Evolutionary conservation across 2,888 invertebrate species (phyloP), one percentile per base, ranked within the genome.

Genomic region (Cybosia mesomella): DNA sequence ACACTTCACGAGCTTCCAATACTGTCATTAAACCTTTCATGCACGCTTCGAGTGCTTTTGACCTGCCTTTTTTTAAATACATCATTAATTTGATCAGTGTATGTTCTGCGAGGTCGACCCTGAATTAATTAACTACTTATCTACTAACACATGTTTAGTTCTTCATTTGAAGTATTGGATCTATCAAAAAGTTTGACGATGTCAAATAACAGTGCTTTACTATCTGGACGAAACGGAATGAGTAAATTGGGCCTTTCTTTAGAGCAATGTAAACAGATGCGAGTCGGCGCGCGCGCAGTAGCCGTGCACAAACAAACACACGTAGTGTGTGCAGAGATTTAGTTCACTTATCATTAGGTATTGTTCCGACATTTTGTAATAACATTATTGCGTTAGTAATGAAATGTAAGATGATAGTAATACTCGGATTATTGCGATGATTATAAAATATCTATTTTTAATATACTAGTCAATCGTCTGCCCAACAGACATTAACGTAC

Each of bases 301-400:
- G 72, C 72, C 54, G 61, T 53, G 55, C 60, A 67, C 62, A 72
- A 67, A 75, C 70, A 74, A 66, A 74, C 72, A 68, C 28, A 58
- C 32, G 18, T 21, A 34, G 53, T 68, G 65, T 70, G 43, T 69
- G 65, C 64, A 69, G 67, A 72, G 75, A 72, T 75, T 68, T 72
- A 67, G 57, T 72, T 71, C 58, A 76, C 72, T 74, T 75, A 75
- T 72, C 70, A 74, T 72, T 34, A 21, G 54, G 24, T 54, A 64
- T 64, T 64, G 49, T 66, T 66, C 70, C 58, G 55, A 58, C 43
- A 18, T 70, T 73, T 66, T 55, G 57, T 58, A 72, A 69, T 65
- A 57, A 63, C 36, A 58, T 22, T 24, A 53, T 65, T 39, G 58
- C 28, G 43, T 60, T 57, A 49, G 43, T 32, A 15, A 24, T 11